phyloP scores from a whole-genome alignment of 23 tunicate genomes.

The Pegea sp. region DNA sequence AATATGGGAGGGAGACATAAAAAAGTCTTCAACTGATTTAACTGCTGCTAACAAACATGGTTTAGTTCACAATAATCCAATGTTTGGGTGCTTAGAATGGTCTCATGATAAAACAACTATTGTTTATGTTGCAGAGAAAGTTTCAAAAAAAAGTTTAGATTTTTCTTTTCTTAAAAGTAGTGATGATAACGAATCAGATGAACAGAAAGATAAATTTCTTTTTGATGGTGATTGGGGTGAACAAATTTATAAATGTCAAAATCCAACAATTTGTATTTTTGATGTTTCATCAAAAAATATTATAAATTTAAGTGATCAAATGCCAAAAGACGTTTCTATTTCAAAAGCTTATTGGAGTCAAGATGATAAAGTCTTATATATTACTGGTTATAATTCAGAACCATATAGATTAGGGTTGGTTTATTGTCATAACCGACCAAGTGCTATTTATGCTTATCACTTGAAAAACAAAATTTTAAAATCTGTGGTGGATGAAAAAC shows the following conservation, averaged over 20 bases:
- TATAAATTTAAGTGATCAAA: conserved; percentile 4
- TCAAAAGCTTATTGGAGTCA: conserved; percentile 30
- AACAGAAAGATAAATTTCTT: conserved; percentile 6
- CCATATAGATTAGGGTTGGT: conserved; percentile 68
- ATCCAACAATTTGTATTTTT: conserved; percentile 37
- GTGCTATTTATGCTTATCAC: conserved; percentile 14
- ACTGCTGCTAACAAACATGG: conserved; percentile 53
- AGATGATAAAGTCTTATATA: conserved; percentile 18
- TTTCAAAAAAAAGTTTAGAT: conserved; percentile 1
- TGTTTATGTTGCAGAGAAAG: conserved; percentile 24
- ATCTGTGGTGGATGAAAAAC: conserved; percentile 6
- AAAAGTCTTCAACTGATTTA: conserved; percentile 17
- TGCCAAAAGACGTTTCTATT: conserved; percentile 28
- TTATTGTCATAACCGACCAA: conserved; percentile 47
- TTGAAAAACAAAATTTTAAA: conserved; percentile 4
- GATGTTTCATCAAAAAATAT: conserved; percentile 16
- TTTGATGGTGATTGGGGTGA: conserved; percentile 72
- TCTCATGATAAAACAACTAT: conserved; percentile 28
- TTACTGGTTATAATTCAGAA: conserved; percentile 27
- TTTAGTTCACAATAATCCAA: conserved; percentile 24
- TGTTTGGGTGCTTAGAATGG: conserved; percentile 66
- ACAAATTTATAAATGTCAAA: conserved; percentile 21
- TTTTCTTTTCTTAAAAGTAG: conserved; percentile 8
- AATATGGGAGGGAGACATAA: conserved; percentile 27
- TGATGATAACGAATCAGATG: conserved; percentile 6